Percentiles rank a stretch among this genome's conserved stretches.
Conservation (phyloP, 2,888 invertebrate genomes). For the Platerodrilus igneus region DNA sequence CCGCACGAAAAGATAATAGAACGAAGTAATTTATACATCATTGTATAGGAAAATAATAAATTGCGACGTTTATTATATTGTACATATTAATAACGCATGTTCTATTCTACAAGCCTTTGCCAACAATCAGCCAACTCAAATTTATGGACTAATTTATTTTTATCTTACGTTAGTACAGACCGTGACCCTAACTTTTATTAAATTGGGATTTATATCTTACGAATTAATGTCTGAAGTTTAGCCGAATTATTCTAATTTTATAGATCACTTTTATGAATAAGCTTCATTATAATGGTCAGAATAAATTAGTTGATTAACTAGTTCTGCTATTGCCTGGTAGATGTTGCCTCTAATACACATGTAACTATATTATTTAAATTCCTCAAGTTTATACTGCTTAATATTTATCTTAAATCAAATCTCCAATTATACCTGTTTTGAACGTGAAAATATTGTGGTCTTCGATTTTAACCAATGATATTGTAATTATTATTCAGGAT, state of each 20-base stretch:
- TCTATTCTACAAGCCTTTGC: slow-evolving; percentile 12
- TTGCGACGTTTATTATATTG: slow-evolving; percentile 24
- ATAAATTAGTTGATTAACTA: slow-evolving; percentile 11
- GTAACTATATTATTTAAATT: no score
- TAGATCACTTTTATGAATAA: background rate
- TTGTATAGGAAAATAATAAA: slow-evolving; percentile 25
- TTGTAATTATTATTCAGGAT: no score
- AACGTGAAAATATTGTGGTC: no score
- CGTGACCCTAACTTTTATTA: background rate
- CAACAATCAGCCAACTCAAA: no score
- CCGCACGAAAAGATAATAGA: no score
- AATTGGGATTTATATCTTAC: background rate
- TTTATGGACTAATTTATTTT: slow-evolving; percentile 20
- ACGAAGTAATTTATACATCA: slow-evolving; percentile 17
- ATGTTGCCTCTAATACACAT: slow-evolving; percentile 21
- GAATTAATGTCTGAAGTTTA: slow-evolving; percentile 1
- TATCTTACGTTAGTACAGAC: background rate
- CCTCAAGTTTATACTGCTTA: no score
- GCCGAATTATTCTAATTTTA: background rate
- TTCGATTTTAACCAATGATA: no score
- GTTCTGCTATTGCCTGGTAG: slow-evolving; percentile 21
- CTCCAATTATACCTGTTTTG: no score
- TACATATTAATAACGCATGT: slow-evolving; percentile 19
- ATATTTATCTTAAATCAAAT: no score
- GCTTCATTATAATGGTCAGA: slow-evolving; percentile 7